Percentiles rank a stretch among this genome's conserved stretches.
Conservation (phyloP, 1,140 invertebrate genomes). For the Zaprionus ghesquierei region DNA sequence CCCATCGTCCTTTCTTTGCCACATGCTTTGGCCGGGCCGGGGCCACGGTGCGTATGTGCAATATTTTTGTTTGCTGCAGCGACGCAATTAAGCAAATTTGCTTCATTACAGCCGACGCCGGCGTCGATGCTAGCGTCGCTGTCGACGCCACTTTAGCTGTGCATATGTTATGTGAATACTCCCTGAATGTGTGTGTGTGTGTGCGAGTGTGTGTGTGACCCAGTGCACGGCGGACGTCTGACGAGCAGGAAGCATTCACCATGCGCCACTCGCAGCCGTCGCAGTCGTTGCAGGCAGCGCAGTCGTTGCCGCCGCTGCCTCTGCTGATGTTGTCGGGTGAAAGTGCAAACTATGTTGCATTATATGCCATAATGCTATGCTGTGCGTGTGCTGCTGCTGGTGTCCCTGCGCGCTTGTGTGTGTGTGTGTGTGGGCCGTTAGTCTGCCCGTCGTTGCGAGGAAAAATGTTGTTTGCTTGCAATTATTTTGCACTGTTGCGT, state of each 20-base stretch:
- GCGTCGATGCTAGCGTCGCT: constrained; percentile 4
- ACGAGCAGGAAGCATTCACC: constrained; percentile 48
- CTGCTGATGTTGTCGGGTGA: constrained; percentile 26
- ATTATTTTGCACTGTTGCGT: constrained; percentile 63
- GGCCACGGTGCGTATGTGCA: constrained; percentile 43
- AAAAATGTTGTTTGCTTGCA: constrained; percentile 63
- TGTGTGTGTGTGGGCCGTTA: not conserved
- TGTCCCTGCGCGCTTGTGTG: constrained; percentile 3
- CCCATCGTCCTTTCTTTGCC: not conserved
- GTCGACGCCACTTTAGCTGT: constrained; percentile 5
- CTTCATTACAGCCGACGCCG: constrained; percentile 50
- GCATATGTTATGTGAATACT: constrained; percentile 11
- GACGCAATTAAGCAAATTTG: constrained; percentile 62
- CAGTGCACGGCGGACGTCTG: constrained; percentile 28
- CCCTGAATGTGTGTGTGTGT: not conserved
- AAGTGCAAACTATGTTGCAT: constrained; percentile 55
- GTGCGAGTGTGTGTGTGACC: constrained; percentile 25
- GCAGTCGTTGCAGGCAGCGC: no score
- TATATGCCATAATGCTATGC: constrained; percentile 27
- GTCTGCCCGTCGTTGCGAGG: constrained; percentile 35
- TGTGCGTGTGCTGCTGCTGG: constrained; percentile 5
- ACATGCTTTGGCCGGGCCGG: not conserved
- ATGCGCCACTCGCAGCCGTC: constrained; percentile 17
- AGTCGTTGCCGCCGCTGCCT: not conserved
- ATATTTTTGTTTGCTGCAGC: constrained; percentile 50